Conservation (phyloP, 2,113 vertebrate genomes). For the Psophia crepitans region DNA sequence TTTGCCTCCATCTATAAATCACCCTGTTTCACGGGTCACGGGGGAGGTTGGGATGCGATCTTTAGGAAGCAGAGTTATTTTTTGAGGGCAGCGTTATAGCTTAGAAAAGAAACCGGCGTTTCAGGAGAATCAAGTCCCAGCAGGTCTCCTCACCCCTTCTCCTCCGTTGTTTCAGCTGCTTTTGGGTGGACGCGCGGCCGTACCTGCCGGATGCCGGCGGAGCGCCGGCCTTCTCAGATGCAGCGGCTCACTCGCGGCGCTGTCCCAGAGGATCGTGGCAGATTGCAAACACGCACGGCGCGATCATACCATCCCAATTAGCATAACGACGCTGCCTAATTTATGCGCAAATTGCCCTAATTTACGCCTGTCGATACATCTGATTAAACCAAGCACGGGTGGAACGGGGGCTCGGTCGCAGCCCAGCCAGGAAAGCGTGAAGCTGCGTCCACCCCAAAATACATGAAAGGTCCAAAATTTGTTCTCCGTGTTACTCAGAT, state of each 20-base stretch:
- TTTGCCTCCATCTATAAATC: not conserved
- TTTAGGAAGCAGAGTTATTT: not conserved
- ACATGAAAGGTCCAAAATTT: not conserved
- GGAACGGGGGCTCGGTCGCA: not conserved
- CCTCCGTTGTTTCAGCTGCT: not conserved
- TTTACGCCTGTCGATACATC: not conserved
- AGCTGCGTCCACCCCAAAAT: not conserved
- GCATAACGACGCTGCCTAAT: slow-evolving; percentile 27
- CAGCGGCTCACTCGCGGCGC: not conserved
- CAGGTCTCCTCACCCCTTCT: not conserved
- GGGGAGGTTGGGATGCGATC: not conserved
- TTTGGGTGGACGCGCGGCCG: rapidly evolving
- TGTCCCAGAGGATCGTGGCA: not conserved
- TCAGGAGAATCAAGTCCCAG: not conserved
- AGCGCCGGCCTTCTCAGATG: not conserved
- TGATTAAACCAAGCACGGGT: not conserved
- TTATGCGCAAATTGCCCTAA: slow-evolving; percentile 34
- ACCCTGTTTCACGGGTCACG: rapidly evolving
- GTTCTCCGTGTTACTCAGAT: rapidly evolving
- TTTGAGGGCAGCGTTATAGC: not conserved
- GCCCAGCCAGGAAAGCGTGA: not conserved
- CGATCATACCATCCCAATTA: slow-evolving; percentile 17
- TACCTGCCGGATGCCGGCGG: not conserved
- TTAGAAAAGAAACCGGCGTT: not conserved
- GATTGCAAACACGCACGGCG: slow-evolving; percentile 7